Base-by-base conservation (phyloP, 1,140 invertebrate species). In the Diabrotica undecimpunctata region DNA sequence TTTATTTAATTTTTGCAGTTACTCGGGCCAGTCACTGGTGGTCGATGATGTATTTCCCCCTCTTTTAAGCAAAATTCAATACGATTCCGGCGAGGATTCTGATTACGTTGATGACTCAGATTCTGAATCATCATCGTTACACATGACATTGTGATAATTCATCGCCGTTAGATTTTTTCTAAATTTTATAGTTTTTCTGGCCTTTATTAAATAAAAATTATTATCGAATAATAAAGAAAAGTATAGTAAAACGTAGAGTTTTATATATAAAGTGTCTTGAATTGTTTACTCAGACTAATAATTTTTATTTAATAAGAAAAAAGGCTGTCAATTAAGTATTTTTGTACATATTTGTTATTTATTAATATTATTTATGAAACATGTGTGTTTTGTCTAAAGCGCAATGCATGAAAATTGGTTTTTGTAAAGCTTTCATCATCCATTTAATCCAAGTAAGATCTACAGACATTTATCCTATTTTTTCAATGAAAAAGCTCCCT, bases 1-100 rank as follows among this genome's bases (percentile, higher is more conserved):
- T 69, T 61, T 66, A 52, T 73, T 73, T 74, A 70, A 76, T 78
- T 79, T 81, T 89, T 88, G 76, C 90, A 94, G 92, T 86, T 95
- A 95, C 86, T 85, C 88, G 83, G 90, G 90, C 85, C 92, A 94
- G 85, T 92, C 91, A 85, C 84, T 88, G 84, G 90, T 91, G 82
- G 90, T 94, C 83, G 91, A 94, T 89, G 92, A 94, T 81, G 88
- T 93, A 80, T 95, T 94, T 84, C 92, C 92, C 77, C 85, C 86
- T 78, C 78, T 88, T 78, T 81, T 67, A 65, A 54, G 71, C 60
- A 74, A 75, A 72, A 68, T 75, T 72, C 41, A 64, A 51, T 63
- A 46, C 46, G 14, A 38, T 54, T 13, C 11, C 13, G 65, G 69
- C 54, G 11, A 56, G 36, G 10, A 41, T 25, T 11, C 35, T 63